Percentiles rank a stretch among this genome's conserved stretches.
These are phyloP conservation scores for Nestor notabilis DNA, from an alignment of 2,113 vertebrate genomes.

Conservation along the genomic window DNA sequence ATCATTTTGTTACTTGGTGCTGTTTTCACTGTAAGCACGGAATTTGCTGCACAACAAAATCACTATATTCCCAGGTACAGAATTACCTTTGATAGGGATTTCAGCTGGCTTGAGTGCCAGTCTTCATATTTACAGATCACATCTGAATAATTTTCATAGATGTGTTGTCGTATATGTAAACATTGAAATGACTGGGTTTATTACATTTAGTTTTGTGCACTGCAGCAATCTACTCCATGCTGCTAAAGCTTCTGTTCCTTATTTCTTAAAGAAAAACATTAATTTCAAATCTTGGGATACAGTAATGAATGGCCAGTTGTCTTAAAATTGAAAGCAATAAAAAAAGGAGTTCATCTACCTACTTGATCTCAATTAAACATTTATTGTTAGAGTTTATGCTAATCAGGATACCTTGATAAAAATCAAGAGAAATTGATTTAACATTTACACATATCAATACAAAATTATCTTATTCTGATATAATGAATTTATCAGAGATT, in stretches of 20 bases:
- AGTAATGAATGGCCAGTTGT: background rate
- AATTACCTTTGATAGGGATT: background rate
- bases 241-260: background rate
- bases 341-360: background rate
- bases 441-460: background rate
- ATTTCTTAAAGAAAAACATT: background rate
- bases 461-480: background rate
- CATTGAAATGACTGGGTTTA: constrained; percentile 1
- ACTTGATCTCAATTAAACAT: background rate
- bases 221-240: background rate
- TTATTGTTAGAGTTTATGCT: background rate
- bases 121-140: background rate
- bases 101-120: background rate
- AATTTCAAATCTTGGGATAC: background rate
- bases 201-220: background rate
- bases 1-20: background rate
- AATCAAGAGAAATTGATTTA: background rate
- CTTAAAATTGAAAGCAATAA: background rate
- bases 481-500: background rate
- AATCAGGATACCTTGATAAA: background rate
- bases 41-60: background rate
- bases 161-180: constrained; percentile 9
- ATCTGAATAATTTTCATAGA: background rate
- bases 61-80: background rate
- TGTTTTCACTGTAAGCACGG: background rate